Conservation (phyloP, 1,140 invertebrate species). For the Heliconius hermathena region DNA sequence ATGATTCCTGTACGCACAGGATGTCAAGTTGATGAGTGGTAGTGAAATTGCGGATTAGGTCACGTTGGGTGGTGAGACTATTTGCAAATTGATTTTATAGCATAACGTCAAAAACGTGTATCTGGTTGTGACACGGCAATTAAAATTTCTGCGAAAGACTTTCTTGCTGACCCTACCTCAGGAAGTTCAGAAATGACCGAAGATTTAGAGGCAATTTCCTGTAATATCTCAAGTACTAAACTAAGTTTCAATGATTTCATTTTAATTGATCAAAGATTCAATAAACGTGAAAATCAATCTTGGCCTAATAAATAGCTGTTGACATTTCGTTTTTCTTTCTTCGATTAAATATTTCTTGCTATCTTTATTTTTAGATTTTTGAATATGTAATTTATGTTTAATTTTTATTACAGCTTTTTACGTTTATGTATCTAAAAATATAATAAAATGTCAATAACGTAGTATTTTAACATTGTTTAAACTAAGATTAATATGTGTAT, state of each 20-base stretch:
- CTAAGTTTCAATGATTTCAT: constrained; percentile 44
- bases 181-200: constrained; percentile 47
- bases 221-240: constrained; percentile 47
- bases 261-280: constrained; percentile 20
- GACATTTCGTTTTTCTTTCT: neutral
- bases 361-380: neutral
- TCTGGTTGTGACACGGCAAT: neutral
- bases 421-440: too few species aligned
- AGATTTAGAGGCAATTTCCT: constrained; percentile 63
- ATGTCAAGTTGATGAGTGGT: too few species aligned
- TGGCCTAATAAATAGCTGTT: neutral
- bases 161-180: neutral
- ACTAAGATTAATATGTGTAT: too few species aligned
- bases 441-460: too few species aligned
- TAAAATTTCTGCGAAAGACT: neutral
- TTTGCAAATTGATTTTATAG: neutral
- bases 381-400: too few species aligned
- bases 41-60: too few species aligned
- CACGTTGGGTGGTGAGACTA: too few species aligned
- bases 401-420: neutral
- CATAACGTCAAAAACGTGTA: neutral
- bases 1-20: too few species aligned
- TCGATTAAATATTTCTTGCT: neutral
- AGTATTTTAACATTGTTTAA: too few species aligned
- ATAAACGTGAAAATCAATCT: neutral